Evolutionary conservation across 2,888 invertebrate species (phyloP).

Genomic region (Blera fallax): DNA sequence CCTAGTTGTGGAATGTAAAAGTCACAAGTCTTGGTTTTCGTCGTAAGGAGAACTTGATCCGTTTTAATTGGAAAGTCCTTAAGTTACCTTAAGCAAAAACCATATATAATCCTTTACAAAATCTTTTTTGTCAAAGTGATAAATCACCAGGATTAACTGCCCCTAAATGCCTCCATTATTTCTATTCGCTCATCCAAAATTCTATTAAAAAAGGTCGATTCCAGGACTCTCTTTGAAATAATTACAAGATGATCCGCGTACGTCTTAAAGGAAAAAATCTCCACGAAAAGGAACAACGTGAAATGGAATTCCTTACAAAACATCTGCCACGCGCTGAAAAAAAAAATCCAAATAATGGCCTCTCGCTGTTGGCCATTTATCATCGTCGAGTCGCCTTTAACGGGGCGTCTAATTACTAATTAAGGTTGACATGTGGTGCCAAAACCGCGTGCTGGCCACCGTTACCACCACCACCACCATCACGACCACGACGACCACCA

Average conservation of each 20-base stretch:
- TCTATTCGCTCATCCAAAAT: background rate
- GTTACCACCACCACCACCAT: conserved; percentile 14
- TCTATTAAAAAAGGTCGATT: conserved; percentile 44
- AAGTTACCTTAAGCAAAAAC: background rate
- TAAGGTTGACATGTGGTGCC: conserved; percentile 79
- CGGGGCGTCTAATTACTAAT: conserved; percentile 75
- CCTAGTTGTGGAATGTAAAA: too few species aligned
- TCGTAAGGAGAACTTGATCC: too few species aligned
- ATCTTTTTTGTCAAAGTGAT: background rate
- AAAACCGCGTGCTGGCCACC: conserved; percentile 74
- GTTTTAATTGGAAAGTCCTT: too few species aligned
- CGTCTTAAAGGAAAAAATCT: too few species aligned
- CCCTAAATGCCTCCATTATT: background rate
- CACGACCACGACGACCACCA: conserved; percentile 43
- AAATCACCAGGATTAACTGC: conserved; percentile 2
- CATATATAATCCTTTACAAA: background rate
- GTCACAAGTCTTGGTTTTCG: too few species aligned
- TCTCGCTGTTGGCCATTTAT: conserved; percentile 75
- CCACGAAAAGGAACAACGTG: conserved; percentile 20
- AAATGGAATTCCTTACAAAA: conserved; percentile 9
- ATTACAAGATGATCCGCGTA: conserved; percentile 59
- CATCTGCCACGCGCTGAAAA: conserved; percentile 40
- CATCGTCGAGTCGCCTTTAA: conserved; percentile 75
- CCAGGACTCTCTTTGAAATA: background rate
- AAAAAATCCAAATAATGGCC: conserved; percentile 49